Evolutionary conservation across 1,140 invertebrate genomes (phyloP).

Genomic region (Himalopsyche phryganea): DNA sequence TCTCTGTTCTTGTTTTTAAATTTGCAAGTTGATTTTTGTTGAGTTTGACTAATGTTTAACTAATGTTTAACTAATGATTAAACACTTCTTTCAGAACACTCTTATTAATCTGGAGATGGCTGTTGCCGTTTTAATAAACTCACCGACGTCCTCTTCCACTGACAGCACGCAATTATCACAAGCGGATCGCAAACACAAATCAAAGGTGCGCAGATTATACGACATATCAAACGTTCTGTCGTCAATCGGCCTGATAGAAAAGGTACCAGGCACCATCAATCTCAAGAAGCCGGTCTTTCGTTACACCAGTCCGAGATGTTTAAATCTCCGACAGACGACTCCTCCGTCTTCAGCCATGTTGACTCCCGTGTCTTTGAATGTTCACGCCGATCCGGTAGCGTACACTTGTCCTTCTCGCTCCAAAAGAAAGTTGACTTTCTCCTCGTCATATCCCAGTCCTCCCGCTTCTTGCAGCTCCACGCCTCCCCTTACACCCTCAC

Average conservation of each 20-base stretch:
- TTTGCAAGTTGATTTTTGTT: too few species aligned
- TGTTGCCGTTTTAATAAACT: conserved; percentile 61
- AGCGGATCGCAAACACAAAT: conserved; percentile 53
- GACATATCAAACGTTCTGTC: conserved; percentile 73
- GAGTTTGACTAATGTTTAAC: too few species aligned
- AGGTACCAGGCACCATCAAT: conserved; percentile 55
- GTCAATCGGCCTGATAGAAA: conserved; percentile 65
- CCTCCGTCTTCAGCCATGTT: conserved; percentile 34
- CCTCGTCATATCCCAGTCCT: conserved; percentile 40
- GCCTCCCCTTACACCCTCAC: conserved; percentile 46
- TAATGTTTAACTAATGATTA: too few species aligned
- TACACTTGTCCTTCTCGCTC: conserved; percentile 45
- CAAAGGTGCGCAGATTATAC: conserved; percentile 69
- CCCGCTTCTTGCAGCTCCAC: conserved; percentile 38
- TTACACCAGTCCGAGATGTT: conserved; percentile 59
- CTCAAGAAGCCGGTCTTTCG: conserved; percentile 66
- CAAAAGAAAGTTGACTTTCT: conserved; percentile 49
- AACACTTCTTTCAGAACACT: conserved; percentile 58
- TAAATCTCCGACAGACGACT: conserved; percentile 7
- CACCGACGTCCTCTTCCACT: conserved; percentile 30
- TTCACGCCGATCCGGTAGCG: conserved; percentile 38
- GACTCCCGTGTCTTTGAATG: conserved; percentile 41
- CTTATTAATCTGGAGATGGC: conserved; percentile 67
- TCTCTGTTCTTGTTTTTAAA: too few species aligned
- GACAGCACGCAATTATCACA: conserved; percentile 40